Evolutionary conservation across 1,140 invertebrate species (phyloP).

Genomic region (Phthorimaea operculella): DNA sequence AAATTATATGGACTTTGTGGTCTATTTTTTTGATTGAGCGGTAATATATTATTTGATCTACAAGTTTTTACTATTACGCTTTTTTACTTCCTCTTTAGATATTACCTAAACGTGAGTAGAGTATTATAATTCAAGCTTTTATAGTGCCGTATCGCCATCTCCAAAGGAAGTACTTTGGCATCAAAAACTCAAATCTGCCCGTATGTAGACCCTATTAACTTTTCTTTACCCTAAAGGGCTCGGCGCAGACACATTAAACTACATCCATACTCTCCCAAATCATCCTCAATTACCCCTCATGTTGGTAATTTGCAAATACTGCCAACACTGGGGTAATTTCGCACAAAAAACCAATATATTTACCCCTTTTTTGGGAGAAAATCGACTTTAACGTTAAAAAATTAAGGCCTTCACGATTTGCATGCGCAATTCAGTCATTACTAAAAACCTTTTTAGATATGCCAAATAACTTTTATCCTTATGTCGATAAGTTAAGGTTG

Average conservation of each 20-base stretch:
- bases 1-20: too few species aligned
- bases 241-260: not conserved
- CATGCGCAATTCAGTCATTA: not conserved
- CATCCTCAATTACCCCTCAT: constrained; percentile 51
- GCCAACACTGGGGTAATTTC: constrained; percentile 35
- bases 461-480: not conserved
- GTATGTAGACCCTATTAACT: not conserved
- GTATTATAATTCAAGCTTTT: too few species aligned
- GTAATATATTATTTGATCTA: too few species aligned
- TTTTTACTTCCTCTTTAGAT: too few species aligned
- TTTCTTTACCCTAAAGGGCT: not conserved
- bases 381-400: not conserved
- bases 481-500: not conserved
- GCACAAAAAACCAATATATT: constrained; percentile 9
- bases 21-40: too few species aligned
- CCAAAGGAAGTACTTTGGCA: too few species aligned
- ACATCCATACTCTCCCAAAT: constrained; percentile 21
- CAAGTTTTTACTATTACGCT: too few species aligned
- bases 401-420: not conserved
- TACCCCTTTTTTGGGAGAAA: not conserved
- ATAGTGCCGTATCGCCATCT: too few species aligned
- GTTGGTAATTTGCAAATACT: constrained; percentile 53
- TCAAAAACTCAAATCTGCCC: too few species aligned
- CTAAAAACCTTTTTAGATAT: not conserved
- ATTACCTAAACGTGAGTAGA: too few species aligned